Evolutionary conservation across 2,888 invertebrate species (phyloP), one percentile per base, ranked within the genome.

Genomic region (Lutraria lutraria): DNA sequence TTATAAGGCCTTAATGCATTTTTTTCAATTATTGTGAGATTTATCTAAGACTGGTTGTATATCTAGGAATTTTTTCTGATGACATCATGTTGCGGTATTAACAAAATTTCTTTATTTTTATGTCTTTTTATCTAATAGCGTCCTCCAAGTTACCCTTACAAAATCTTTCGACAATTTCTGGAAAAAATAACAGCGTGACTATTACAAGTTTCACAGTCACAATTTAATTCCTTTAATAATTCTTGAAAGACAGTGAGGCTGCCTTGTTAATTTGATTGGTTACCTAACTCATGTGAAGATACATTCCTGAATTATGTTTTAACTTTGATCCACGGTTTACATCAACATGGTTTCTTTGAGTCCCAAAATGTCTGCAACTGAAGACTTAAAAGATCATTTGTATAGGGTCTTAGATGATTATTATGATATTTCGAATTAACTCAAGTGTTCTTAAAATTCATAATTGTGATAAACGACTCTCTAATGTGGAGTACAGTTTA

Each of bases 401-500:
- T 68, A 25, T 25, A 25, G 43, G 43, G 43, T 43, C 43, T 43
- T 43, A 43, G 43, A 68, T 68, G 63, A 68, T 68, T 68, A 25
- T 68, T 68, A 25, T n/a, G 25, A 25, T 25, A 25, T 60, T 68
- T 68, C 25, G 63, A 34, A 76, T 76, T 31, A 34, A 76, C 29
- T 76, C 29, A 76, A 76, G 76, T 76, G 34, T 76, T 19, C 29
- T 76, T 76, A 25, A 76, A 34, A 34, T 34, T 76, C 34, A 76
- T 76, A 76, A 76, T 76, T 31, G 34, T 76, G 76, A 76, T 76
- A 15, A 76, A 76, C 13, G 31, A 76, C 76, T 76, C 76, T 76
- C 76, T 34, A 34, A 34, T 34, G 34, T 31, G 31, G 34, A 25
- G 16, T 68, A 25, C 63, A 68, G n/a, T 68, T 25, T 68, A 76